Conservation (phyloP, 2,113 vertebrate genomes). For the Oriolus oriolus region DNA sequence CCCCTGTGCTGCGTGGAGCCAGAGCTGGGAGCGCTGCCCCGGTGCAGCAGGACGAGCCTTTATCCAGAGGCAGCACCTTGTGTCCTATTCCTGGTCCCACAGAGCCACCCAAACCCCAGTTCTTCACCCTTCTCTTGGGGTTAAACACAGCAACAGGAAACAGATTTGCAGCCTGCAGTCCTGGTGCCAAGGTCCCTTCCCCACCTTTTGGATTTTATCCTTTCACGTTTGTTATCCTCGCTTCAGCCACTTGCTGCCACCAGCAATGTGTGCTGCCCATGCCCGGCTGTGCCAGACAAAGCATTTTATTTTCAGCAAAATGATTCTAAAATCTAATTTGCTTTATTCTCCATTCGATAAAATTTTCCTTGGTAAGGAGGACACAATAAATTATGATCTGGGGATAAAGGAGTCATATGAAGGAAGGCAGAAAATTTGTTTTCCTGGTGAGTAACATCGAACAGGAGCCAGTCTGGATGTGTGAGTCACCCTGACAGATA, state of each 20-base stretch:
- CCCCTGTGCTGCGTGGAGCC: neutral
- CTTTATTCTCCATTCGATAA: neutral
- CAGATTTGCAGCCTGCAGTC: neutral
- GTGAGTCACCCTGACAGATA: neutral
- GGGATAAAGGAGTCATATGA: neutral
- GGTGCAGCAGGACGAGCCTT: neutral
- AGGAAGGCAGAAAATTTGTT: neutral
- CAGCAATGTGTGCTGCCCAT: neutral
- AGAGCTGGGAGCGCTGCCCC: neutral
- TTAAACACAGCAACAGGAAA: neutral
- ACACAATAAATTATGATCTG: neutral
- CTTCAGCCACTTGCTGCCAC: neutral
- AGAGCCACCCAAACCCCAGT: neutral
- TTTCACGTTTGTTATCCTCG: neutral
- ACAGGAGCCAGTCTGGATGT: neutral
- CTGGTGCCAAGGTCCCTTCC: neutral
- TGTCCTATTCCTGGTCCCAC: neutral
- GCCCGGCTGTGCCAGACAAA: neutral
- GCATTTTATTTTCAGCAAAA: neutral
- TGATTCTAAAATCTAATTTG: neutral
- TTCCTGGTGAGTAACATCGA: neutral
- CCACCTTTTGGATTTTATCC: neutral
- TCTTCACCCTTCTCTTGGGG: neutral
- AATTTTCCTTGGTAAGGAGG: neutral
- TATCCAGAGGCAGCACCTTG: neutral